Evolutionary conservation across 2,888 invertebrate species (phyloP).

Genomic region (Rosalia funebris): DNA sequence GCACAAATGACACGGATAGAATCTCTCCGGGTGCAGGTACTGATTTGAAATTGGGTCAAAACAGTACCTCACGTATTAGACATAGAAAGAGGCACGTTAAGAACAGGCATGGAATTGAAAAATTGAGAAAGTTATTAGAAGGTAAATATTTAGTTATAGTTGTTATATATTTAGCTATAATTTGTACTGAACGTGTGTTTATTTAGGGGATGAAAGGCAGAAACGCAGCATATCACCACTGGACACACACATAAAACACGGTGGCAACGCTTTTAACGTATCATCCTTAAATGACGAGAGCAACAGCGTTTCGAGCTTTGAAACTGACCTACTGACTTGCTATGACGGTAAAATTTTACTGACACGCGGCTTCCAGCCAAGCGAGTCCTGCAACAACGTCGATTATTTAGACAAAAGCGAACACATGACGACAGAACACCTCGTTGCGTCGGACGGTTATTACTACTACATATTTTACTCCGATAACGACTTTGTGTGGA

Average conservation of each 20-base stretch:
- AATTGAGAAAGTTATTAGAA: conserved; percentile 29
- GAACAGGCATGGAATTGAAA: conserved; percentile 30
- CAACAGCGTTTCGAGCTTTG: conserved; percentile 85
- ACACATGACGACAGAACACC: conserved; percentile 76
- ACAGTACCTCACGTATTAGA: conserved; percentile 6
- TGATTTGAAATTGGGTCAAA: not conserved
- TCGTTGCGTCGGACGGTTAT: conserved; percentile 80
- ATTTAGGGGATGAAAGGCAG: conserved; percentile 17
- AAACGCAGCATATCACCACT: conserved; percentile 58
- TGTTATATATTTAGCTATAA: too few relatives aligned
- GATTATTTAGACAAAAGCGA: conserved; percentile 75
- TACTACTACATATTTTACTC: conserved; percentile 92
- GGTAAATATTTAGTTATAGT: conserved; percentile 31
- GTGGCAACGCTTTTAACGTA: conserved; percentile 75
- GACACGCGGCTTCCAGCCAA: conserved; percentile 76
- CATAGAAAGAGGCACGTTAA: conserved; percentile 43
- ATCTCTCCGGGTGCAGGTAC: not conserved
- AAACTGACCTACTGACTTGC: conserved; percentile 78
- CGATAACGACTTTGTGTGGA: conserved; percentile 82
- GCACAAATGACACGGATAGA: not conserved
- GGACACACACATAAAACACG: conserved; percentile 80
- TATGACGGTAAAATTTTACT: conserved; percentile 81
- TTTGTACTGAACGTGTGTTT: too few relatives aligned
- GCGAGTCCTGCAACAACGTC: conserved; percentile 74
- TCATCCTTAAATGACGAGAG: conserved; percentile 69